These are phyloP conservation scores for Noctilio leporinus DNA, from an alignment of 2,113 vertebrate genomes.

Conservation along the genomic window DNA sequence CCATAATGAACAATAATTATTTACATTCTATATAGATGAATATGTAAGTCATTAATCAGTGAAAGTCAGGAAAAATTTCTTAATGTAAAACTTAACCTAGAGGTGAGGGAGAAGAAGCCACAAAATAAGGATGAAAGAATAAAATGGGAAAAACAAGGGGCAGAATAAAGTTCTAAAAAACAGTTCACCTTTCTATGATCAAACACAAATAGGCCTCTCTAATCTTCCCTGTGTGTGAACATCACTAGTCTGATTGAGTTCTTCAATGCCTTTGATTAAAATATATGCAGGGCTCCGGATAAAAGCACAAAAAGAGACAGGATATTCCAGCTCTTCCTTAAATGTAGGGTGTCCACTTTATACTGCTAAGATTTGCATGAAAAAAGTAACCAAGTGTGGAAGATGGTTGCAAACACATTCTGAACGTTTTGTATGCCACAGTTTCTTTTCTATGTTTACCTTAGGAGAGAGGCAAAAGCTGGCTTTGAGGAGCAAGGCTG, in stretches of 20 bases:
- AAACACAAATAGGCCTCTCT: background rate
- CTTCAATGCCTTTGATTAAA: constrained; percentile 34
- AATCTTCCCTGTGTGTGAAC: background rate
- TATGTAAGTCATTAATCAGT: background rate
- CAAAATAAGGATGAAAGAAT: background rate
- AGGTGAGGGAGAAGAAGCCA: background rate
- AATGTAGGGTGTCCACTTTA: background rate
- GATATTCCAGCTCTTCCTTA: background rate
- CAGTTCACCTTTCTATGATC: background rate
- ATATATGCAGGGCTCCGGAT: background rate
- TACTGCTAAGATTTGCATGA: background rate
- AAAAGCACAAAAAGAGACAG: background rate
- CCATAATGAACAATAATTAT: background rate
- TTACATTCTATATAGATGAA: background rate
- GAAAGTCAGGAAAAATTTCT: background rate
- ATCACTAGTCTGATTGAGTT: constrained; percentile 29
- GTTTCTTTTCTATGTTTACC: constrained; percentile 38
- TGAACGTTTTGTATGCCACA: background rate
- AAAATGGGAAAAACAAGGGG: background rate
- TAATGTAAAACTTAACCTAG: background rate
- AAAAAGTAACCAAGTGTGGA: background rate
- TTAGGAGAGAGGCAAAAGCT: constrained; percentile 61
- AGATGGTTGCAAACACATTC: background rate
- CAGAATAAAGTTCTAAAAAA: background rate
- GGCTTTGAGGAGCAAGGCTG: constrained; percentile 57